Evolutionary conservation across 1,140 invertebrate species (phyloP).

Genomic region (Heliconius hewitsoni): DNA sequence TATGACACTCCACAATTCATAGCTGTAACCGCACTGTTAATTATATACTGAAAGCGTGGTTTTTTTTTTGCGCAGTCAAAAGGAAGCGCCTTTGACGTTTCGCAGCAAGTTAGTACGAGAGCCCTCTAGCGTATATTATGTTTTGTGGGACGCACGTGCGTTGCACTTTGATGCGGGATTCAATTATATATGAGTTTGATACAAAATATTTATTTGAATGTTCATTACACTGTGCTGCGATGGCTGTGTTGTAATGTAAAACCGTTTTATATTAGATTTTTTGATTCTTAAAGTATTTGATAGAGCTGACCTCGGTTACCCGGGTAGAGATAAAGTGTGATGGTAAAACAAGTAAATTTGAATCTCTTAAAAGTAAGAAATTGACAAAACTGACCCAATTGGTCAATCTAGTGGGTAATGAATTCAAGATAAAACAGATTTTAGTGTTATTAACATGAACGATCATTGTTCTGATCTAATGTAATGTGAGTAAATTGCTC

Average conservation of each 20-base stretch:
- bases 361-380: too few species aligned
- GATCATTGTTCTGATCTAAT: too few species aligned
- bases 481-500: too few species aligned
- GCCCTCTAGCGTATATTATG: conserved; percentile 50
- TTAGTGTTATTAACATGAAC: too few species aligned
- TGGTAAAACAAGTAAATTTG: too few species aligned
- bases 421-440: too few species aligned
- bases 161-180: conserved; percentile 49
- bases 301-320: too few species aligned
- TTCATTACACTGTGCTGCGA: background rate
- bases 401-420: too few species aligned
- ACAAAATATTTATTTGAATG: background rate
- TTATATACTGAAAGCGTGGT: conserved; percentile 61
- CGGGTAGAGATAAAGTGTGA: too few species aligned
- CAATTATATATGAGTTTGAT: conserved; percentile 7
- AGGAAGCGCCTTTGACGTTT: conserved; percentile 74
- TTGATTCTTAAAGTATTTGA: too few species aligned
- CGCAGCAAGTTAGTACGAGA: conserved; percentile 58
- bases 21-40: conserved; percentile 69
- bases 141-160: conserved; percentile 61
- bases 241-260: background rate
- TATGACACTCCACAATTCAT: conserved; percentile 71
- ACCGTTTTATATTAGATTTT: too few species aligned
- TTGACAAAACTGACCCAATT: too few species aligned
- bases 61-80: conserved; percentile 70